Percentiles rank a stretch among this genome's conserved stretches.
These are phyloP conservation scores for Dastarcus helophoroides DNA, from an alignment of 2,888 invertebrate species.

Conservation along the genomic window DNA sequence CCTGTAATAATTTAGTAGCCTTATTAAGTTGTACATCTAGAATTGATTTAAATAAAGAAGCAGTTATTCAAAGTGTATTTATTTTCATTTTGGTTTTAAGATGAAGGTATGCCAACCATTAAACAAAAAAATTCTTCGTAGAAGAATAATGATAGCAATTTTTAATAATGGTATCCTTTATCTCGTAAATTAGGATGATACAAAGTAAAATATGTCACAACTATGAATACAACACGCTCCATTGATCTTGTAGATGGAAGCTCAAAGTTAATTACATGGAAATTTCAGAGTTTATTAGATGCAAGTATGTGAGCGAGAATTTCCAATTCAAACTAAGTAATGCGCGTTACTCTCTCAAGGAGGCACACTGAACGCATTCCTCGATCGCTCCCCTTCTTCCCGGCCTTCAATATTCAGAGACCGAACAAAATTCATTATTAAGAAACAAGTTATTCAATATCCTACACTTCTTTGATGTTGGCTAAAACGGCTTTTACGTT, in stretches of 20 bases:
- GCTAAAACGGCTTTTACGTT: too few relatives aligned
- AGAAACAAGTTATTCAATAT: conserved; percentile 36
- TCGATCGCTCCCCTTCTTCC: conserved; percentile 20
- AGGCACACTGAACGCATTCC: conserved; percentile 28
- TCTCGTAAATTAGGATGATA: too few relatives aligned
- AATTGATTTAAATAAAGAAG: too few relatives aligned
- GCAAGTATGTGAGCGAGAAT: conserved; percentile 39
- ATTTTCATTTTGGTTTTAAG: too few relatives aligned
- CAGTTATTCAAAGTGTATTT: too few relatives aligned
- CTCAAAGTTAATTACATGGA: conserved; percentile 39
- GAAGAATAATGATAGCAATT: too few relatives aligned
- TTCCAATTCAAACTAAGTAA: conserved; percentile 38
- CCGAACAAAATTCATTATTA: conserved; percentile 34
- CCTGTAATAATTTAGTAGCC: too few relatives aligned
- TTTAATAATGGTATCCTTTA: too few relatives aligned
- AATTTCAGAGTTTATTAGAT: conserved; percentile 39
- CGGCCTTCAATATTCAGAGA: conserved; percentile 27
- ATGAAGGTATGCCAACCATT: too few relatives aligned
- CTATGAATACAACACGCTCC: conserved; percentile 20
- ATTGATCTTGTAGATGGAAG: conserved; percentile 30
- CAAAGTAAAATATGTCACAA: too few relatives aligned
- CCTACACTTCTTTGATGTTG: conserved; percentile 28
- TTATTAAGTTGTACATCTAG: too few relatives aligned
- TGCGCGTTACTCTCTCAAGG: conserved; percentile 17
- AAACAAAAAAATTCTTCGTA: too few relatives aligned